Conservation (phyloP, 2,797 vertebrate species). For the Muscicapa striata region DNA sequence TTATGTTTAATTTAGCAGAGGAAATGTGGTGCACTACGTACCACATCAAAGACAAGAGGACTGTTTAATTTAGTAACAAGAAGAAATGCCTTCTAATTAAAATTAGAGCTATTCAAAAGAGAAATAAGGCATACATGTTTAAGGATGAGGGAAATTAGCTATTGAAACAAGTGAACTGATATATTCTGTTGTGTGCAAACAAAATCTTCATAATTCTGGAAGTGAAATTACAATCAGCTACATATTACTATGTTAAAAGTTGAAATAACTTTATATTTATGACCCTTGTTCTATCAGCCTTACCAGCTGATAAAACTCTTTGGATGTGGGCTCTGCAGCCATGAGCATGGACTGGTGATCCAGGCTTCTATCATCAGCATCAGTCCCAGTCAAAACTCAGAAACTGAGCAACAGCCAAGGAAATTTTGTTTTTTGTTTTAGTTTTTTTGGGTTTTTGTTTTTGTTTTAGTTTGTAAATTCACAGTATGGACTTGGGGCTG, state of each 20-base stretch:
- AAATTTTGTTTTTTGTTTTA: not conserved
- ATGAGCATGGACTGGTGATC: not conserved
- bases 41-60: not conserved
- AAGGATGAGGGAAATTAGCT: not conserved
- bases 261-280: not conserved
- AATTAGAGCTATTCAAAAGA: conserved; percentile 13
- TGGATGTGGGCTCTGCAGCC: not conserved
- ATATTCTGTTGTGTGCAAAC: not conserved
- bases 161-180: not conserved
- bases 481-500: not conserved
- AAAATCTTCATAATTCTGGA: not conserved
- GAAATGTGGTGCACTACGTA: not conserved
- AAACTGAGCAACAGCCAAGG: fast-evolving
- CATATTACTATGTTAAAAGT: not conserved
- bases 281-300: not conserved
- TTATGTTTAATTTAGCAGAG: not conserved
- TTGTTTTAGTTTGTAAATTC: not conserved
- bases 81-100: not conserved
- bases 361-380: not conserved
- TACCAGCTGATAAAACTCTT: not conserved
- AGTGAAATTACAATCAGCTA: not conserved
- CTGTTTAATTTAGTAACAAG: not conserved
- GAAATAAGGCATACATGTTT: not conserved
- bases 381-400: not conserved
- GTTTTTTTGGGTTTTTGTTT: too few species aligned